These are phyloP conservation scores for Mormyrops attenuatus DNA, from an alignment of 2,797 vertebrate species.

Conservation along the genomic window DNA sequence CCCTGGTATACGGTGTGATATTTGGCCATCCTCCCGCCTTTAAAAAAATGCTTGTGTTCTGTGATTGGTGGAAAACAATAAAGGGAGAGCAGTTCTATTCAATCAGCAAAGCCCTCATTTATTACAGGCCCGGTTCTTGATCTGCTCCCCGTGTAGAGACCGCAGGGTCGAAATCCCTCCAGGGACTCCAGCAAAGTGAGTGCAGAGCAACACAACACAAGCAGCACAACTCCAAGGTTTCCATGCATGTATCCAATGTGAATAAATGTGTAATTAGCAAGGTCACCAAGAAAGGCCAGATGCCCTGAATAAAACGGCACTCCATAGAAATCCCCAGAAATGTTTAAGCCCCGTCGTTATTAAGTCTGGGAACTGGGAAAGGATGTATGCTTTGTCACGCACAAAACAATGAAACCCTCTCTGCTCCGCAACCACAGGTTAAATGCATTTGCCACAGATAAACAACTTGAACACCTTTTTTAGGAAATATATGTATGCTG, in stretches of 20 bases:
- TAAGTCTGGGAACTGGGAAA: background rate
- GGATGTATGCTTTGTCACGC: background rate
- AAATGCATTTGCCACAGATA: slow-evolving; percentile 20
- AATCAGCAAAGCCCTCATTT: slow-evolving; percentile 46
- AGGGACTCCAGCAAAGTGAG: slow-evolving; percentile 35
- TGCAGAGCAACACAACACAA: background rate
- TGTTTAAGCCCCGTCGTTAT: background rate
- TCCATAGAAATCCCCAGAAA: background rate
- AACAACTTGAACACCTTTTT: slow-evolving; percentile 18
- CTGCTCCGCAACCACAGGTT: background rate
- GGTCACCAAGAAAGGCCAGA: background rate
- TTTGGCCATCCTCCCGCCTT: background rate
- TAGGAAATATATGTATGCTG: background rate
- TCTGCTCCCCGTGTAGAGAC: slow-evolving; percentile 47
- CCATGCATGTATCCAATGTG: background rate
- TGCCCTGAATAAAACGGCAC: background rate
- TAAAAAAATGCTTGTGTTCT: slow-evolving; percentile 5
- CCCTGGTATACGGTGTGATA: slow-evolving; percentile 20
- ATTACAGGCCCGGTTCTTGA: slow-evolving; percentile 54
- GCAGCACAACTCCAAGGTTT: background rate
- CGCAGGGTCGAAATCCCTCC: slow-evolving; percentile 37
- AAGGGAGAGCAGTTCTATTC: slow-evolving; percentile 22
- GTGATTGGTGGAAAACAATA: slow-evolving; percentile 28
- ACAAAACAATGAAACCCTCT: background rate
- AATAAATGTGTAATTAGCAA: background rate